Conservation (phyloP, 2,113 vertebrate species). For the Alectura lathami region DNA sequence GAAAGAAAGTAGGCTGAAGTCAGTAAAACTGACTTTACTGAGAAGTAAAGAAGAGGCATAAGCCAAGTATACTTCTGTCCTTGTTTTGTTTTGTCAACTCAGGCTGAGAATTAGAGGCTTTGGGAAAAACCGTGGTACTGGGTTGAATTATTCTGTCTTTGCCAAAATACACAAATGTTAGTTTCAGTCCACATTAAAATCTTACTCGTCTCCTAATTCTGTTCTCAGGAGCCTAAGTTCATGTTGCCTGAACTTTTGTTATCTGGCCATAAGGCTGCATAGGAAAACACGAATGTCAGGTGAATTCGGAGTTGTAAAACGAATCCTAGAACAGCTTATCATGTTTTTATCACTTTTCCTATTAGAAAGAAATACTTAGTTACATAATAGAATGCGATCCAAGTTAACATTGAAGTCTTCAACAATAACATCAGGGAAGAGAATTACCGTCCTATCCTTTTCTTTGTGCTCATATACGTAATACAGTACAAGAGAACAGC, state of each 20-base stretch:
- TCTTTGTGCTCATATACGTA: background rate
- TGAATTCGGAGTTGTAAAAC: background rate
- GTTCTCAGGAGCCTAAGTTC: background rate
- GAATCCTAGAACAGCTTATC: no score
- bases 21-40: background rate
- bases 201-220: background rate
- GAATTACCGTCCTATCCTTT: background rate
- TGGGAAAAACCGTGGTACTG: background rate
- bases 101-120: background rate
- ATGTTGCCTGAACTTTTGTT: background rate
- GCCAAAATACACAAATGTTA: background rate
- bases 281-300: background rate
- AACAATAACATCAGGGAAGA: background rate
- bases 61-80: background rate
- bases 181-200: background rate
- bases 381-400: background rate
- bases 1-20: background rate
- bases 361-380: background rate
- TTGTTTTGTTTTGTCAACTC: background rate
- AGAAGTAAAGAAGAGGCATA: background rate
- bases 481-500: background rate
- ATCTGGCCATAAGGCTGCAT: fast-evolving
- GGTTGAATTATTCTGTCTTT: background rate
- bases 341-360: background rate
- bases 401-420: background rate